Conservation (phyloP, 2,888 invertebrate genomes). For the Candidula unifasciata region DNA sequence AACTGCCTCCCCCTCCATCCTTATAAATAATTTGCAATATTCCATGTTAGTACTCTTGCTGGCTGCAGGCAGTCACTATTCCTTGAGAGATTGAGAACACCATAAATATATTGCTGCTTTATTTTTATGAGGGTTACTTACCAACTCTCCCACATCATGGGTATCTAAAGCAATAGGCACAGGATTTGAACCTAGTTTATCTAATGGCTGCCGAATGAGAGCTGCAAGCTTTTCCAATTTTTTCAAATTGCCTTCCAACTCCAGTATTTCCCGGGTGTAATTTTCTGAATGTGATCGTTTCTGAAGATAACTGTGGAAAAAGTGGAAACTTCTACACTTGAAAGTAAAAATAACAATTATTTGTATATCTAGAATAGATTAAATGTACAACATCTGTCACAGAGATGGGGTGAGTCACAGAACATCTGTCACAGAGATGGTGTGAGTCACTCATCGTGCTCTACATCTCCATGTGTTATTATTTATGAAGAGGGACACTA, state of each 20-base stretch:
- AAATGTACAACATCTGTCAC: background rate
- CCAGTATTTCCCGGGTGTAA: constrained; percentile 85
- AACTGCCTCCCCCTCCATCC: no score
- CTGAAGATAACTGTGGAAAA: constrained; percentile 67
- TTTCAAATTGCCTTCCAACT: constrained; percentile 89
- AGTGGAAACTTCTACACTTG: background rate
- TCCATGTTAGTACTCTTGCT: no score
- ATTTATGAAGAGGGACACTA: no score
- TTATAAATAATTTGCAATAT: no score
- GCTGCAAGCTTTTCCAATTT: constrained; percentile 90
- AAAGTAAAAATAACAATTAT: background rate
- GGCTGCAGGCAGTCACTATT: no score
- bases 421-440: background rate
- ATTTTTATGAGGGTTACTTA: constrained; percentile 24
- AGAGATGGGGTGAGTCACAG: background rate
- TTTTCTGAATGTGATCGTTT: constrained; percentile 75
- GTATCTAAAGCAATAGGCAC: constrained; percentile 71
- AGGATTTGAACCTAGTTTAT: constrained; percentile 62
- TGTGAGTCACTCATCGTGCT: background rate
- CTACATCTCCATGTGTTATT: no score
- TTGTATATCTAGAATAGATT: background rate
- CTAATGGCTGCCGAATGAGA: constrained; percentile 78
- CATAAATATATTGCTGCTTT: no score
- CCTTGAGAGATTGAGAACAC: no score
- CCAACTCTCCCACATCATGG: constrained; percentile 54